A percentile compares a stretch with the other conserved stretches of the same genome.
These are phyloP conservation scores for Danio jaintianensis DNA, from an alignment of 2,797 vertebrate genomes.

Conservation along the genomic window DNA sequence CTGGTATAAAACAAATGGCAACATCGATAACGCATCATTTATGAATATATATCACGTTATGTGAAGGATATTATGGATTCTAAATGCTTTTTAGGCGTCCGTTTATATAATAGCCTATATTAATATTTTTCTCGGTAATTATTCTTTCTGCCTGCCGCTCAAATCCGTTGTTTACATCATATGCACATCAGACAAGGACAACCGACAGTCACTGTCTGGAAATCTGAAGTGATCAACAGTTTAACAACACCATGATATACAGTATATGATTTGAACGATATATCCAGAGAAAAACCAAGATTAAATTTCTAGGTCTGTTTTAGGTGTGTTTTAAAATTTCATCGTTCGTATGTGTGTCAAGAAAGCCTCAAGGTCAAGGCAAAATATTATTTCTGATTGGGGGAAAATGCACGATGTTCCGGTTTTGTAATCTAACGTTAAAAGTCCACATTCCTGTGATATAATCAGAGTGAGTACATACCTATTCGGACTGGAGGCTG, in stretches of 20 bases:
- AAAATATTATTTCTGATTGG: not conserved
- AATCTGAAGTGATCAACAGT: conserved; percentile 35
- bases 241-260: conserved; percentile 12
- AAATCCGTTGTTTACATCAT: not conserved
- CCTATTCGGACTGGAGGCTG: not conserved
- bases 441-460: conserved; percentile 16
- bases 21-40: not conserved
- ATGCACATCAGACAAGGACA: not conserved
- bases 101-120: not conserved
- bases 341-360: not conserved
- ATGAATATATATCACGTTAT: not conserved
- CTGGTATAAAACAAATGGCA: not conserved
- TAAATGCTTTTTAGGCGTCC: not conserved
- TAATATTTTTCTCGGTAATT: not conserved
- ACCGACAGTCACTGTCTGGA: conserved; percentile 8
- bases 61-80: not conserved
- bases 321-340: not conserved
- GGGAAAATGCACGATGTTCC: not conserved
- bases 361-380: conserved; percentile 50
- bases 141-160: not conserved
- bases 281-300: not conserved
- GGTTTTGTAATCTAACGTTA: not conserved
- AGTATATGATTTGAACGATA: not conserved
- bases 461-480: conserved; percentile 18
- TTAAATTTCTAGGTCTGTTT: not conserved